Evolutionary conservation across 2,888 invertebrate genomes (phyloP).

Genomic region (Xestoiulus laeticollis): DNA sequence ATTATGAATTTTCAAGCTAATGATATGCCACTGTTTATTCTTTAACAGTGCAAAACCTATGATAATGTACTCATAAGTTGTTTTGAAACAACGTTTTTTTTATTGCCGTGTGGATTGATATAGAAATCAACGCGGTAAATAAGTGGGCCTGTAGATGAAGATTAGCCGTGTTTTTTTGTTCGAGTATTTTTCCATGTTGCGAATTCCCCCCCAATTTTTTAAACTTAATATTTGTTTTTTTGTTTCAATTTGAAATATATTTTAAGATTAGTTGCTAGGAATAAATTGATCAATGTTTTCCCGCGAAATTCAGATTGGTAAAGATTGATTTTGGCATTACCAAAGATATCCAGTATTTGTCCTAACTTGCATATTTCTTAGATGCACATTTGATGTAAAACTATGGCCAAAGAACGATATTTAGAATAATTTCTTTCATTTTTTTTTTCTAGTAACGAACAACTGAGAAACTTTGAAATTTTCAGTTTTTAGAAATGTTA

Average conservation of each 20-base stretch:
- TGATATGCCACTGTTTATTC: constrained; percentile 39
- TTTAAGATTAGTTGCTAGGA: neutral
- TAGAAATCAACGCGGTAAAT: constrained; percentile 19
- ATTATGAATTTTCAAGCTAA: constrained; percentile 23
- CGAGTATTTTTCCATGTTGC: constrained; percentile 3
- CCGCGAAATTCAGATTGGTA: neutral
- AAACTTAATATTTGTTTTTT: neutral
- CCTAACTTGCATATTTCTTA: neutral
- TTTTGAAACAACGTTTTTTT: constrained; percentile 43
- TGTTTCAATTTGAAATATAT: neutral
- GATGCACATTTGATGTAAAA: constrained; percentile 25
- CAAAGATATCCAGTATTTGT: constrained; percentile 43
- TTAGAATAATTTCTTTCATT: neutral
- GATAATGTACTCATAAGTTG: constrained; percentile 46
- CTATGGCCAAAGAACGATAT: constrained; percentile 24
- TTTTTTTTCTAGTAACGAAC: neutral
- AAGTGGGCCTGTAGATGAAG: constrained; percentile 5
- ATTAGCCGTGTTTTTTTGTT: constrained; percentile 42
- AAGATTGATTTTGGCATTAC: constrained; percentile 45
- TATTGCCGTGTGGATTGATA: constrained; percentile 16
- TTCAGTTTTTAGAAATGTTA: neutral
- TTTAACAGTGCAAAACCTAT: constrained; percentile 36
- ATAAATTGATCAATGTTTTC: neutral
- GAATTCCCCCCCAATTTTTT: neutral
- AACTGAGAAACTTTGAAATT: neutral